Conservation (phyloP, 1,140 invertebrate species). For the Meloidogyne chitwoodi region DNA sequence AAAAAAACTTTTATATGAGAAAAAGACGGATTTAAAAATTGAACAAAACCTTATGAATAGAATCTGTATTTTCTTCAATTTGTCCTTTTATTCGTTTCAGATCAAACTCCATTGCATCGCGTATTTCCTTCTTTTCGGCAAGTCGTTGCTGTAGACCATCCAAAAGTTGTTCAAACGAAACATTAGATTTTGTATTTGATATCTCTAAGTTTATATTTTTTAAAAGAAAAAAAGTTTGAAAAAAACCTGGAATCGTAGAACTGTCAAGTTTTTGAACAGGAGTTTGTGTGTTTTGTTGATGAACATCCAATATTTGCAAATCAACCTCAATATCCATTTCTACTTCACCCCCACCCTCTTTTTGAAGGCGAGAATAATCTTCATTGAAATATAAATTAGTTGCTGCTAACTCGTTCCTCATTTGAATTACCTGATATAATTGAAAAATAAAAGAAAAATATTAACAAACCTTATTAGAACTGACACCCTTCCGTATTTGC, state of each 20-base stretch:
- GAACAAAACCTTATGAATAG: slow-evolving; percentile 1
- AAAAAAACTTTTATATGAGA: too few relatives aligned
- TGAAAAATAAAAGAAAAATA: not conserved
- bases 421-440: slow-evolving; percentile 43
- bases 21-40: not conserved
- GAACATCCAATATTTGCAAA: slow-evolving; percentile 29
- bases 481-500: slow-evolving; percentile 45
- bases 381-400: slow-evolving; percentile 19
- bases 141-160: not conserved
- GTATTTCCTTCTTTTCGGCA: slow-evolving; percentile 1
- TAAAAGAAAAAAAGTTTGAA: not conserved
- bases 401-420: slow-evolving; percentile 33
- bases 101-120: not conserved
- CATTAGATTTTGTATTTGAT: not conserved
- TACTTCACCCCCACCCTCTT: not conserved
- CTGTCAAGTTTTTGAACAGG: not conserved
- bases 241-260: slow-evolving; percentile 7
- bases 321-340: slow-evolving; percentile 45
- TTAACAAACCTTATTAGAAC: slow-evolving; percentile 30
- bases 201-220: not conserved
- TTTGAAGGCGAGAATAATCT: not conserved
- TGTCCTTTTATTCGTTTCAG: not conserved
- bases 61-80: slow-evolving; percentile 18
- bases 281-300: slow-evolving; percentile 13
- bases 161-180: slow-evolving; percentile 14